phyloP scores from a whole-genome alignment of 2,113 vertebrate genomes.

The Uria aalge region DNA sequence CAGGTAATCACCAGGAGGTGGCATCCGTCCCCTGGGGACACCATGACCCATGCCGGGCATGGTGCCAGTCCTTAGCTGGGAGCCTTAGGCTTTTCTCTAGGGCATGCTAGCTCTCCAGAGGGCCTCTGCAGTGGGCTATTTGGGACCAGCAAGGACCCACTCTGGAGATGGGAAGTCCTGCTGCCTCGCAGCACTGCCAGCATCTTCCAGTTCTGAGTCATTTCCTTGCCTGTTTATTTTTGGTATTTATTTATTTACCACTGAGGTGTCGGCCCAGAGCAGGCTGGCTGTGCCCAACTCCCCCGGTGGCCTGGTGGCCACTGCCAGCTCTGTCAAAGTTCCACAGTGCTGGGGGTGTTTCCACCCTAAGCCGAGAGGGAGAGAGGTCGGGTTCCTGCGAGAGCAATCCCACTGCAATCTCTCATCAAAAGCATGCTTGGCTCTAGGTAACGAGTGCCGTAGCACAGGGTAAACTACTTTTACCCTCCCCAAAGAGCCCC shows the following conservation, averaged over 20 bases:
- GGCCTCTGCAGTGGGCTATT: not conserved
- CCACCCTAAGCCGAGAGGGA: not conserved
- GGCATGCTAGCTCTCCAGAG: not conserved
- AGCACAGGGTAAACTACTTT: not conserved
- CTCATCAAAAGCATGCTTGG: not conserved
- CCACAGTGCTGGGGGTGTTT: not conserved
- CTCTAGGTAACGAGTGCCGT: not conserved
- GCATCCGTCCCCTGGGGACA: not conserved
- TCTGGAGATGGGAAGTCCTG: not conserved
- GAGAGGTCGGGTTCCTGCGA: not conserved
- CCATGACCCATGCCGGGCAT: rapidly evolving
- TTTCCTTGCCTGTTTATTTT: not conserved
- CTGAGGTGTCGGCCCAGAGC: not conserved
- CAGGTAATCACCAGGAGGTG: not conserved
- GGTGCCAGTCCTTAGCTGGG: not conserved
- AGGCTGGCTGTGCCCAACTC: not conserved
- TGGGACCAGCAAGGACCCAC: not conserved
- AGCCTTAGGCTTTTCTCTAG: not conserved
- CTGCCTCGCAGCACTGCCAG: not conserved
- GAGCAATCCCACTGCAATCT: not conserved
- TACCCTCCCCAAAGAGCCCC: not conserved
- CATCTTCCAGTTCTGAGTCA: not conserved
- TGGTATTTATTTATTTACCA: not conserved
- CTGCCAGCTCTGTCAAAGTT: constrained; percentile 4
- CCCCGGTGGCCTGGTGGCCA: not conserved